A percentile compares a stretch with the other conserved stretches of the same genome.
Evolutionary conservation across 2,113 vertebrate species (phyloP).

Genomic region (Heptranchias perlo): DNA sequence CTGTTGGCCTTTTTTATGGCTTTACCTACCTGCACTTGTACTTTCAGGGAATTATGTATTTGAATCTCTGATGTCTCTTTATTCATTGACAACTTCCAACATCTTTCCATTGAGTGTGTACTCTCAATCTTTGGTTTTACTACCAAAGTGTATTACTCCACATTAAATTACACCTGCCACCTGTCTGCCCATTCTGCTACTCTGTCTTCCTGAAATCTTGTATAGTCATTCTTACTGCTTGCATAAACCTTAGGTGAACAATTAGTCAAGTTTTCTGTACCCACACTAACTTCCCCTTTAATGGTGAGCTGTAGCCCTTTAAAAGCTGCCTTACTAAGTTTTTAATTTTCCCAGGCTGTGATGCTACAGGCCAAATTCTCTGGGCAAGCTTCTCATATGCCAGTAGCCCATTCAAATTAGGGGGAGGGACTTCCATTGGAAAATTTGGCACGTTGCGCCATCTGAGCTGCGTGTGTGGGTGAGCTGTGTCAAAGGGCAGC

Average conservation of each 20-base stretch:
- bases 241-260: not conserved
- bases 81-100: too few relatives aligned
- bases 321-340: not conserved
- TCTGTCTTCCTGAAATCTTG: too few relatives aligned
- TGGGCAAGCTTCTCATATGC: not conserved
- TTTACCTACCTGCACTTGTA: not conserved
- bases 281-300: not conserved
- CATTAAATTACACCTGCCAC: too few relatives aligned
- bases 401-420: not conserved
- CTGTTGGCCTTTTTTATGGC: too few relatives aligned
- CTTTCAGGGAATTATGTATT: too few relatives aligned
- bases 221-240: too few relatives aligned
- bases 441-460: not conserved
- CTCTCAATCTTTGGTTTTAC: too few relatives aligned
- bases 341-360: not conserved
- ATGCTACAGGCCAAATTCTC: not conserved
- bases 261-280: not conserved
- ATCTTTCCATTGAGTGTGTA: too few relatives aligned
- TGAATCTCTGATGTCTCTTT: too few relatives aligned
- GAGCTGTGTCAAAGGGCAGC: not conserved
- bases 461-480: not conserved
- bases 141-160: too few relatives aligned
- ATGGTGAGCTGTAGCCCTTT: not conserved
- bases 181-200: too few relatives aligned
- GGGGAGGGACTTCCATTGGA: not conserved